These are phyloP conservation scores for Falco punctatus DNA, from an alignment of 2,113 vertebrate species.

Conservation along the genomic window DNA sequence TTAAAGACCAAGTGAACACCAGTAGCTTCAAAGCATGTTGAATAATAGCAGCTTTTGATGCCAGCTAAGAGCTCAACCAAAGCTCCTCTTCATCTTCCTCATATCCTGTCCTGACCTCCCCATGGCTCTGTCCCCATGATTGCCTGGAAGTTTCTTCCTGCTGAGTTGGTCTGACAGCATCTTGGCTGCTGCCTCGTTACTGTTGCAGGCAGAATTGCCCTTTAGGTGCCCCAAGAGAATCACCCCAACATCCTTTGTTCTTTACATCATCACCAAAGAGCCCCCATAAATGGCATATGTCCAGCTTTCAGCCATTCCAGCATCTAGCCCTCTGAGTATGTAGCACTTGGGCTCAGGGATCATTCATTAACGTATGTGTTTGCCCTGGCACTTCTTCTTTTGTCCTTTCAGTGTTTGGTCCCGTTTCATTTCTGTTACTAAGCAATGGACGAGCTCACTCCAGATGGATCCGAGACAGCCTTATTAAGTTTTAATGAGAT, in stretches of 20 bases:
- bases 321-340: rapidly evolving
- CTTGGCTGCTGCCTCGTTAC: neutral
- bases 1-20: neutral
- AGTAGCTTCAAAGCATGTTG: neutral
- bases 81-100: neutral
- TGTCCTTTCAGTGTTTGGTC: rapidly evolving
- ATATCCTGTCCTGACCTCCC: neutral
- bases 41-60: neutral
- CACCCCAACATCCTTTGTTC: neutral
- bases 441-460: neutral
- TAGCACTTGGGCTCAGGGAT: neutral
- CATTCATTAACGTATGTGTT: rapidly evolving
- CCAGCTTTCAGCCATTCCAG: neutral
- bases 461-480: neutral
- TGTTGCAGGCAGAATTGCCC: neutral
- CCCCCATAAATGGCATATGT: rapidly evolving
- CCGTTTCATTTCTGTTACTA: neutral
- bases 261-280: neutral
- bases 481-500: neutral
- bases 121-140: neutral
- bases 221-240: neutral
- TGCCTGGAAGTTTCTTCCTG: neutral
- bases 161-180: rapidly evolving
- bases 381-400: neutral
- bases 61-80: neutral